A percentile compares a stretch with the other conserved stretches of the same genome.
phyloP scores from a whole-genome alignment of 1,140 invertebrate genomes.

The Pseudomyrmex pallidus region DNA sequence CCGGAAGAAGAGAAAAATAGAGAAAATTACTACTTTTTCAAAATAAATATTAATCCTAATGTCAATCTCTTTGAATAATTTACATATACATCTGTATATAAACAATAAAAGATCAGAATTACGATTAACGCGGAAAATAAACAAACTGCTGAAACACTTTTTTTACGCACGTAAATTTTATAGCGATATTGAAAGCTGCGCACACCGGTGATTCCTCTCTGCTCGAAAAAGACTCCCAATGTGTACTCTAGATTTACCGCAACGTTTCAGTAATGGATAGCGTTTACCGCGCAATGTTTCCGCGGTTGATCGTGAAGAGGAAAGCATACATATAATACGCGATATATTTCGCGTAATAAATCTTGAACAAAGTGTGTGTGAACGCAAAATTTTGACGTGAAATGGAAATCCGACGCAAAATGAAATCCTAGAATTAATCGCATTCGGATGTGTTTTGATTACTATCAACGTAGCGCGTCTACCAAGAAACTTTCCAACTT shows the following conservation, averaged over 20 bases:
- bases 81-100: too few species aligned
- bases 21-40: too few species aligned
- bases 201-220: not conserved
- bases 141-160: not conserved
- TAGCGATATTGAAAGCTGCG: not conserved
- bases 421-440: not conserved
- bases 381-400: too few species aligned
- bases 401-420: not conserved
- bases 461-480: not conserved
- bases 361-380: not conserved
- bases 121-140: not conserved
- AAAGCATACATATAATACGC: not conserved
- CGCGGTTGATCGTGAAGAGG: not conserved
- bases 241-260: not conserved
- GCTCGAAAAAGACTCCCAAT: not conserved
- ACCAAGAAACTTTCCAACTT: conserved; percentile 14
- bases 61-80: not conserved
- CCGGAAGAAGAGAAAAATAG: not conserved
- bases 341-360: not conserved
- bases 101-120: not conserved
- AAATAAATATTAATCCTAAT: not conserved
- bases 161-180: not conserved
- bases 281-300: not conserved
- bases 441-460: not conserved
- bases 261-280: not conserved